Evolutionary conservation across 2,888 invertebrate genomes (phyloP).

Genomic region (Drosophila ustulata): DNA sequence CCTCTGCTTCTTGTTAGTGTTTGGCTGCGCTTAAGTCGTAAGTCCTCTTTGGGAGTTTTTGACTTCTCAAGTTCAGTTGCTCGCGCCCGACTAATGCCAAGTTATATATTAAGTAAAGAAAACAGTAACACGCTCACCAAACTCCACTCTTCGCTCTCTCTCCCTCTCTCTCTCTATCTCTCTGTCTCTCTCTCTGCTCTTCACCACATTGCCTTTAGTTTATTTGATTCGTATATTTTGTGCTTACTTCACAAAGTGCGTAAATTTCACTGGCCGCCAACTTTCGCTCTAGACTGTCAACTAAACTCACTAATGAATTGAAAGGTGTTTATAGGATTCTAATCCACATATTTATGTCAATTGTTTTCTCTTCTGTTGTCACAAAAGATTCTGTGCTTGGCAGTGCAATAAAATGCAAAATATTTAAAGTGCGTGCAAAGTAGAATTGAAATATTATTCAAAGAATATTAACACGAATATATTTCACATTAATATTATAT

Average conservation of each 20-base stretch:
- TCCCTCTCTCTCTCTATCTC: neutral
- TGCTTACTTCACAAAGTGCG: constrained; percentile 48
- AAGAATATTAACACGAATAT: no score
- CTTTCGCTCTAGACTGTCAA: constrained; percentile 39
- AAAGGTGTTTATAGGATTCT: constrained; percentile 53
- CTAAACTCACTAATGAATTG: constrained; percentile 79
- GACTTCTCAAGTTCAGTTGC: constrained; percentile 78
- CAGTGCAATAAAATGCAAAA: neutral
- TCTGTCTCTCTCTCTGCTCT: neutral
- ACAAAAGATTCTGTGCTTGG: neutral
- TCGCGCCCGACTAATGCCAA: constrained; percentile 71
- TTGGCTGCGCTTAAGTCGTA: constrained; percentile 61
- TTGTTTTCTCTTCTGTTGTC: neutral
- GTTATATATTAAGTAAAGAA: constrained; percentile 67
- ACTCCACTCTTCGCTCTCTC: neutral
- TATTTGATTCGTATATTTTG: constrained; percentile 64
- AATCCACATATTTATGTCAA: constrained; percentile 4
- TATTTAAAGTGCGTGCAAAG: no score
- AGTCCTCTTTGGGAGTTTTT: constrained; percentile 79
- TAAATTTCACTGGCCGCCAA: constrained; percentile 52
- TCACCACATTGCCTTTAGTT: constrained; percentile 50
- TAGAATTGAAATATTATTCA: no score
- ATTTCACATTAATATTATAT: no score
- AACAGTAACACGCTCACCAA: constrained; percentile 29
- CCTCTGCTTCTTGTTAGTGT: constrained; percentile 10